Evolutionary conservation across 2,888 invertebrate genomes (phyloP).

Genomic region (Drosophila paranaensis): DNA sequence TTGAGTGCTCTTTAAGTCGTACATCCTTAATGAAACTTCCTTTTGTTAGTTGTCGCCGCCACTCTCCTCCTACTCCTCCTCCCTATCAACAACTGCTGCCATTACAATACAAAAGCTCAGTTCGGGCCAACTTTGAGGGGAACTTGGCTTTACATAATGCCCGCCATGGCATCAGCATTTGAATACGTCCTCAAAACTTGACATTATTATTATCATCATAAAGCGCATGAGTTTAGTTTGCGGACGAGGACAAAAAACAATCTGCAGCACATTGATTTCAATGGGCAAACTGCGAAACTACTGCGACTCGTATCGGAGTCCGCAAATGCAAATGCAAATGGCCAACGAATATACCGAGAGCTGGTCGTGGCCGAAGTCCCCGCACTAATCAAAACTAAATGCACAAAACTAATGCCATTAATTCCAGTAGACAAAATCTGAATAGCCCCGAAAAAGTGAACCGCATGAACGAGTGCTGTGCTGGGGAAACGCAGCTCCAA

Average conservation of each 20-base stretch:
- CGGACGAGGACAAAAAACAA: conserved; percentile 37
- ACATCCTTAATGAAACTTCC: conserved; percentile 10
- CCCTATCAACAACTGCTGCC: conserved; percentile 25
- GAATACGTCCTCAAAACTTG: conserved; percentile 36
- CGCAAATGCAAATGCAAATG: conserved; percentile 49
- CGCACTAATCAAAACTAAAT: conserved; percentile 77
- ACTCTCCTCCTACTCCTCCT: neutral
- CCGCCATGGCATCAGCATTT: conserved; percentile 36
- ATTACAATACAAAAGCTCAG: conserved; percentile 36
- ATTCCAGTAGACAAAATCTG: conserved; percentile 80
- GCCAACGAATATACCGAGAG: conserved; percentile 25
- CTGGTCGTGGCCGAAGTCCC: conserved; percentile 35
- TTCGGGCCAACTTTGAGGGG: conserved; percentile 25
- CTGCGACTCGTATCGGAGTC: conserved; percentile 19
- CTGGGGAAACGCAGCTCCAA: conserved; percentile 39
- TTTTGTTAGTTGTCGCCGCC: neutral
- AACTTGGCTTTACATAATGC: conserved; percentile 44
- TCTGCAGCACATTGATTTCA: conserved; percentile 69
- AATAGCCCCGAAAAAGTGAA: conserved; percentile 57
- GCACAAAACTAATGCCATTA: conserved; percentile 80
- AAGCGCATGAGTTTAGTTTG: conserved; percentile 19
- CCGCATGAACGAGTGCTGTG: conserved; percentile 29
- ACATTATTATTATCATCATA: conserved; percentile 53
- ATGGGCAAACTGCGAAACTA: conserved; percentile 23
- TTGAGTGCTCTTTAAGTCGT: conserved; percentile 5